phyloP scores from a whole-genome alignment of 1,140 invertebrate genomes.

The Sarcophaga peregrina region DNA sequence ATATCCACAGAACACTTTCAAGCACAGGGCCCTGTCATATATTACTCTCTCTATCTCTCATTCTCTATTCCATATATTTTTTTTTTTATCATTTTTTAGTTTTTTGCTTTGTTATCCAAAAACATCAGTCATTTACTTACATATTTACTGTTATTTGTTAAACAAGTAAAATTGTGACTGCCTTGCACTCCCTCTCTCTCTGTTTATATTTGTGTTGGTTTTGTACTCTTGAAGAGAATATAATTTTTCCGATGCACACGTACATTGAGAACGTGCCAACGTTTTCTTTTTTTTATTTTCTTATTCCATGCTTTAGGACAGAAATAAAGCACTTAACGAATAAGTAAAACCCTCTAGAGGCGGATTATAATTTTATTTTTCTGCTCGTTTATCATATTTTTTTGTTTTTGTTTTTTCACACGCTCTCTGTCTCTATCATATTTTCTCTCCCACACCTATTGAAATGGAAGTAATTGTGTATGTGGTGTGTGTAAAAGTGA shows the following conservation, averaged over 20 bases:
- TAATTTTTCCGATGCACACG: background rate
- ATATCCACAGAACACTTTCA: too few relatives aligned
- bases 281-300: background rate
- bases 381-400: background rate
- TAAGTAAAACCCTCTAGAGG: background rate
- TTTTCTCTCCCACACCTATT: too few relatives aligned
- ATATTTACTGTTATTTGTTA: too few relatives aligned
- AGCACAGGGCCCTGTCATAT: too few relatives aligned
- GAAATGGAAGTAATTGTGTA: too few relatives aligned
- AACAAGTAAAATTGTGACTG: too few relatives aligned
- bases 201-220: background rate
- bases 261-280: background rate
- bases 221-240: background rate
- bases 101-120: too few relatives aligned
- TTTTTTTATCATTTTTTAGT: too few relatives aligned
- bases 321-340: slow-evolving; percentile 31
- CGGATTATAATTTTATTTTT: slow-evolving; percentile 9
- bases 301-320: slow-evolving; percentile 27
- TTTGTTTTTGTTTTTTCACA: background rate
- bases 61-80: too few relatives aligned
- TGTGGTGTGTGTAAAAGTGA: too few relatives aligned
- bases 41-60: too few relatives aligned
- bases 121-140: too few relatives aligned
- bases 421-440: background rate
- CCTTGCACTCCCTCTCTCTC: background rate